These are phyloP conservation scores for Candoia aspera DNA, from an alignment of 2,113 vertebrate genomes.

Conservation along the genomic window DNA sequence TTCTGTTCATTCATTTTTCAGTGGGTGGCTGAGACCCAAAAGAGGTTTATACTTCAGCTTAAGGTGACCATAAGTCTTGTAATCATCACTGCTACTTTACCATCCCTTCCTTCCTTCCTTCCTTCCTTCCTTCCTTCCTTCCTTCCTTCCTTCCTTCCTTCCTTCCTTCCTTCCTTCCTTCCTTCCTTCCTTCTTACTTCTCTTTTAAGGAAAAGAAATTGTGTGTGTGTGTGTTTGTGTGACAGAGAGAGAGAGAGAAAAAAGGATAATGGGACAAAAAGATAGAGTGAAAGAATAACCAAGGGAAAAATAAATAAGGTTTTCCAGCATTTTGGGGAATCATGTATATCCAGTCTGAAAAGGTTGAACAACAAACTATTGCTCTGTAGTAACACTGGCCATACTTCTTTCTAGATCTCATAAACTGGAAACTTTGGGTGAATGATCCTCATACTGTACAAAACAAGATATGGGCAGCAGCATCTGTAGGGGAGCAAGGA, in stretches of 20 bases:
- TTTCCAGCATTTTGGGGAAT: no score
- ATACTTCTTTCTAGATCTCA: background rate
- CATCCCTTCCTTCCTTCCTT: no score
- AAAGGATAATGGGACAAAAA: no score
- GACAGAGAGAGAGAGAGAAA: background rate
- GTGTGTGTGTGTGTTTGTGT: no score
- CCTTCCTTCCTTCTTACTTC: no score
- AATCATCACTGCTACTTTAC: no score
- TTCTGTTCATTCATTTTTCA: background rate
- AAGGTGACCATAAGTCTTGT: background rate
- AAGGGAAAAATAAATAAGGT: background rate
- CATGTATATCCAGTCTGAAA: background rate
- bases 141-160: no score
- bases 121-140: no score
- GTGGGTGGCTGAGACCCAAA: background rate
- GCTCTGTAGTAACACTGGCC: background rate
- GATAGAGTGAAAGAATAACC: background rate
- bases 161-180: no score
- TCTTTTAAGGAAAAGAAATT: no score
- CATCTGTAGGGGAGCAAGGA: no score
- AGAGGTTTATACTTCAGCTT: background rate
- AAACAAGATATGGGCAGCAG: no score
- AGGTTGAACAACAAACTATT: background rate
- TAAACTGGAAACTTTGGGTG: background rate
- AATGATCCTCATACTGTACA: background rate